A percentile compares a stretch with the other conserved stretches of the same genome.
phyloP scores from a whole-genome alignment of 64 coral and sea anemone species.

The Exaiptasia diaphana region DNA sequence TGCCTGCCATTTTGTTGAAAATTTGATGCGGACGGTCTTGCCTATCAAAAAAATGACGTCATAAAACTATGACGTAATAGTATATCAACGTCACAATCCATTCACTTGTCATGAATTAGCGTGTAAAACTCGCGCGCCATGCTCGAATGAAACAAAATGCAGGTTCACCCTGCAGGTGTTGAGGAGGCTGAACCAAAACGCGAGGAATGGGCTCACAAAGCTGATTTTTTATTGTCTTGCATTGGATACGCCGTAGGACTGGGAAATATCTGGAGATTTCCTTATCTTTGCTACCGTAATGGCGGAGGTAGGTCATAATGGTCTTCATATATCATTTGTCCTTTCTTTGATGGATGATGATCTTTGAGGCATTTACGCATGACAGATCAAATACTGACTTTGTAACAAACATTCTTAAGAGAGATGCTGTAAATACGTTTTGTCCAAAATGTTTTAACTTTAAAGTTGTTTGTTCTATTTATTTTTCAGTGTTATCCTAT shows the following conservation, averaged over 20 bases:
- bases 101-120: no score
- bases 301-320: background rate
- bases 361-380: background rate
- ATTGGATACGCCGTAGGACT: slow-evolving; percentile 14
- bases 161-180: background rate
- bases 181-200: background rate
- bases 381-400: background rate
- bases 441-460: no score
- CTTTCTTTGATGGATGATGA: background rate
- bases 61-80: no score
- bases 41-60: no score
- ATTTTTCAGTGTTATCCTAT: no score
- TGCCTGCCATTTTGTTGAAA: no score
- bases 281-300: background rate
- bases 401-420: background rate
- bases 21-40: no score
- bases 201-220: slow-evolving; percentile 11
- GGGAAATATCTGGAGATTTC: slow-evolving; percentile 16
- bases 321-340: background rate
- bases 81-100: no score
- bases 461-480: no score
- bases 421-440: background rate
- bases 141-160: no score
- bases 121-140: no score
- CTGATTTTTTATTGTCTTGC: background rate